Evolutionary conservation across 2,888 invertebrate species (phyloP), one percentile per base, ranked within the genome.

Genomic region (Hanleya hanleyi): DNA sequence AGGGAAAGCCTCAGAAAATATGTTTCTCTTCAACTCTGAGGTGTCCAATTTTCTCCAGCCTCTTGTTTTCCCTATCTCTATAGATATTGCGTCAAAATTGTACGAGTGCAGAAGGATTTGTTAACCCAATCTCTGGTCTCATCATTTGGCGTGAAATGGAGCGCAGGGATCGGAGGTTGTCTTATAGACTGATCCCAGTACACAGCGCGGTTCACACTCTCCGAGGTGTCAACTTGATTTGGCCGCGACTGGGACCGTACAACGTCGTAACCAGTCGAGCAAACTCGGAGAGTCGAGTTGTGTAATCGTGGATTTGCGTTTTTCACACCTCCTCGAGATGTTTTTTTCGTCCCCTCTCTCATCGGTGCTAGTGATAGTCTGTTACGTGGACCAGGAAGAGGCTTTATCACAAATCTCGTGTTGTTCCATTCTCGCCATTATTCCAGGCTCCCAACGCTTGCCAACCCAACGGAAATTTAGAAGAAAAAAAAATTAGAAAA

Each of bases 281-380:
- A 57, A 57, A 57, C 57, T 12, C 29, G 29, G 32, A 29, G 4
- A 57, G 7, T 12, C 22, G 22, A 29, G 57, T 57, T 57, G 57
- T 57, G 57, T 57, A 57, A 57, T 57, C 57, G 57, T 18, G 57
- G 57, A 57, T 57, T 57, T 57, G 5, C 2, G 57, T 57, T 4
- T 26, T 57, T 57, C 57, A 57, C 57, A 57, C 29, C 57, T 57
- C 32, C 26, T 15, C 15, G 26, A 18, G 22, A 18, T 15, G 15
- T 29, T 22, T 57, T 57, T 57, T 57, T 57, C 32, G 22, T 26
- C n/a, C 26, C 32, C 12, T 57, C 57, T n/a, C n/a, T n/a, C 4
- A 4, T 57, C 7, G 47, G 57, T 57, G 15, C 57, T 29, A 22
- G 26, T 29, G 22, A 22, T 29, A 15, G 2, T 29, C 57, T 57